Evolutionary conservation across 2,797 vertebrate genomes (phyloP), one percentile per base, ranked within the genome.

Genomic region (Merluccius polli): DNA sequence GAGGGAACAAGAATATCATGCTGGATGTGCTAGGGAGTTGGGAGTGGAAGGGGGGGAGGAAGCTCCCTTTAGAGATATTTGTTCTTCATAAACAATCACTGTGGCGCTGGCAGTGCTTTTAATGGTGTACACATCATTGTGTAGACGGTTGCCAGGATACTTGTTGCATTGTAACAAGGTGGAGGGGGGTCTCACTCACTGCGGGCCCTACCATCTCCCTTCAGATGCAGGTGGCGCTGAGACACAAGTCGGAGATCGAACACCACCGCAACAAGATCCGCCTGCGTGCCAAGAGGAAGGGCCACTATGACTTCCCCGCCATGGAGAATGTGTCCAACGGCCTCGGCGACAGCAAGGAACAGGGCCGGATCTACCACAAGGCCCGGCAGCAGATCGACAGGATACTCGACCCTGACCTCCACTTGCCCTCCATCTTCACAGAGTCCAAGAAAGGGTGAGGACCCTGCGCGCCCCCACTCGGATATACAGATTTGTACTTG

Each of bases 181-280:
- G n/a, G 52, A 9, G 52, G 21, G n/a, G n/a, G 52, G n/a, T 31
- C 29, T 21, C 52, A 18, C 73, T 68, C 32, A 21, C 31, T 6
- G 73, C 27, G 73, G 52, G 9, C 9, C 59, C 59, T 4, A 33
- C 35, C 8, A 32, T 70, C 59, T 71, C 7, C 77, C 71, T 33
- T 76, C 86, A 99, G 97, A 97, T 99, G 79, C 97, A 98, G 85
- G 96, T 96, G 1, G 96, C 97, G 0, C 83, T 99, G 81, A 94
- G 97, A 83, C 97, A 99, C 83, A 99, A 99, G 87, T 99, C 98
- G 0, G 98, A 99, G 93, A 99, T 99, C 0, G 98, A 99, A 83
- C 98, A 99, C 77, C 97, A 99, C 79, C 97, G 97, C 41, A 99
- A 99, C 87, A 99, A 99, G 91, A 99, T 99, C 72, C 96, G 98